Evolutionary conservation across 2,113 vertebrate species (phyloP).

Genomic region (Tricholaema leucomelas): DNA sequence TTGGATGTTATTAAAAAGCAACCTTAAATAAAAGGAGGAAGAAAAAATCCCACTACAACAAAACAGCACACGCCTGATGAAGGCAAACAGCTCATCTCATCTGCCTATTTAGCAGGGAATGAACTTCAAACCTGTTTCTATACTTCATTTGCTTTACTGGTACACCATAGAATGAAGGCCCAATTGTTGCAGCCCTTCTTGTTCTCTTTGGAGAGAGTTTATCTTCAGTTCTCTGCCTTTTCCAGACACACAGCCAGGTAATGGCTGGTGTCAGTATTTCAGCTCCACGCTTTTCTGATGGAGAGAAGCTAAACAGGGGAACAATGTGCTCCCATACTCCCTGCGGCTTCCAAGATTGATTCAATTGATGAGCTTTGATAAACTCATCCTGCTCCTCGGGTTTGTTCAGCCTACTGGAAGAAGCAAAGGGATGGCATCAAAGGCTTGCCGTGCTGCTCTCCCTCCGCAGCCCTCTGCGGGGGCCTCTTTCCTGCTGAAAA

Average conservation of each 20-base stretch:
- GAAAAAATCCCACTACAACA: no score
- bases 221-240: not conserved
- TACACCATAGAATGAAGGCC: not conserved
- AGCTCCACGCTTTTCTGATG: not conserved
- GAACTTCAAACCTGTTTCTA: not conserved
- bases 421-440: not conserved
- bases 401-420: constrained; percentile 51
- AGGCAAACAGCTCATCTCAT: not conserved
- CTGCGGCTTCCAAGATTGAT: not conserved
- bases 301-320: not conserved
- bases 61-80: not conserved
- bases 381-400: not conserved
- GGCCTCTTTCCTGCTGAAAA: constrained; percentile 1
- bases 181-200: not conserved
- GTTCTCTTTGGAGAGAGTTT: not conserved
- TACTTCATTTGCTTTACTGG: not conserved
- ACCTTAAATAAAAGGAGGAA: not conserved
- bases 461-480: not conserved
- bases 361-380: not conserved
- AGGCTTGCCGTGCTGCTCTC: not conserved
- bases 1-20: not conserved
- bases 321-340: not conserved
- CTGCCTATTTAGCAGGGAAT: not conserved
- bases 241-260: not conserved
- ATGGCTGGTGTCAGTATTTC: not conserved